These are phyloP conservation scores for Oxyruncus cristatus DNA, from an alignment of 2,113 vertebrate species.

Conservation along the genomic window DNA sequence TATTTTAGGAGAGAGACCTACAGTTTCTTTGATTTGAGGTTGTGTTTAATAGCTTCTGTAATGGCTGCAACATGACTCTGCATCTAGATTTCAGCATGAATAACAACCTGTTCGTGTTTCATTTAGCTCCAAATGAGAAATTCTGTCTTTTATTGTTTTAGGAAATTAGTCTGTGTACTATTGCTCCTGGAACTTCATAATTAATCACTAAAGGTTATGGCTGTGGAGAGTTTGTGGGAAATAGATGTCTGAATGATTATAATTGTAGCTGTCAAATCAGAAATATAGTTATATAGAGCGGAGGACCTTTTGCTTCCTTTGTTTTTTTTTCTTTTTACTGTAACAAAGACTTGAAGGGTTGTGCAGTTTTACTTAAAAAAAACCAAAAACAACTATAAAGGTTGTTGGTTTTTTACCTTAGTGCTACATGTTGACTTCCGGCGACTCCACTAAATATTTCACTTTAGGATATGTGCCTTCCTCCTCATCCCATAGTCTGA, in stretches of 20 bases:
- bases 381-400: not conserved
- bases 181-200: conserved; percentile 76
- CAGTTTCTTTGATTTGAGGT: conserved; percentile 72
- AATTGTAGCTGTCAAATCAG: conserved; percentile 75
- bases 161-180: conserved; percentile 79
- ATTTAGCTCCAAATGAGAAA: conserved; percentile 80
- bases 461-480: not conserved
- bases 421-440: not conserved
- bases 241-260: conserved; percentile 73
- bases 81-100: conserved; percentile 82
- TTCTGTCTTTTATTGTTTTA: conserved; percentile 82
- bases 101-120: conserved; percentile 76
- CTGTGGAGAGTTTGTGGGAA: conserved; percentile 73
- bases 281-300: conserved; percentile 57
- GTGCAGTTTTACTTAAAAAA: not conserved
- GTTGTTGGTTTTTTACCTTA: not conserved
- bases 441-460: not conserved
- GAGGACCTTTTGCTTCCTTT: conserved; percentile 45
- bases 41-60: conserved; percentile 81
- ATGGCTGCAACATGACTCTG: conserved; percentile 81
- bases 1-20: conserved; percentile 67
- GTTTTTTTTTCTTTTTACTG: not conserved
- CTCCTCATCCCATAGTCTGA: not conserved
- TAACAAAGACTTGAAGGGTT: conserved; percentile 38
- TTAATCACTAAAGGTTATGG: conserved; percentile 78